A percentile compares a stretch with the other conserved stretches of the same genome.
phyloP scores from a whole-genome alignment of 2,113 vertebrate species.

The Nyctibius bracteatus region DNA sequence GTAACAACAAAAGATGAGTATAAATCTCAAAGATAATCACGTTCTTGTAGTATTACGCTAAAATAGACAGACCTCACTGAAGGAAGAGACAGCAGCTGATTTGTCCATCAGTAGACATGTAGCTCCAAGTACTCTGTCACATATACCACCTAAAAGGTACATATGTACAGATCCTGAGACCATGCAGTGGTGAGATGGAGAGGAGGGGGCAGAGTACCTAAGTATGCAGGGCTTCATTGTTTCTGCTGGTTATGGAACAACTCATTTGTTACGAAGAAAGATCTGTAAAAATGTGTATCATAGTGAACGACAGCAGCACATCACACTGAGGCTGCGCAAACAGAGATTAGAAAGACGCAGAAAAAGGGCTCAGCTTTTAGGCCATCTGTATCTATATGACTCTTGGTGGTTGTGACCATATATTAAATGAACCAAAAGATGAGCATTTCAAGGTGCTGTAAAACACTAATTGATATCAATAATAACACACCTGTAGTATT shows the following conservation, averaged over 20 bases:
- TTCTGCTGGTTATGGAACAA: neutral
- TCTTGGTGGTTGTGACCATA: neutral
- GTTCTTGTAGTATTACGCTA: neutral
- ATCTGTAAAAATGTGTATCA: neutral
- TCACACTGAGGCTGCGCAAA: neutral
- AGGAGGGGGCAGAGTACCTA: neutral
- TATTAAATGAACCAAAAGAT: neutral
- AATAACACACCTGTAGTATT: neutral
- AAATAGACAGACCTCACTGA: neutral
- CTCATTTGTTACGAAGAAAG: neutral
- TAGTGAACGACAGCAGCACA: neutral
- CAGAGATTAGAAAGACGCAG: neutral
- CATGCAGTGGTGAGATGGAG: neutral
- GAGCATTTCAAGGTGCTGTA: neutral
- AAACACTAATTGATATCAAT: neutral
- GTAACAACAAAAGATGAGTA: neutral
- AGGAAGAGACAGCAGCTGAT: neutral
- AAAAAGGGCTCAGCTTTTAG: neutral
- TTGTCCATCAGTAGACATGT: accelerated
- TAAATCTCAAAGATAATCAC: neutral
- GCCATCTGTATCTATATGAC: accelerated
- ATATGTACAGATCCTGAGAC: neutral
- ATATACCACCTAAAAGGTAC: neutral
- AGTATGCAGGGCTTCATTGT: neutral
- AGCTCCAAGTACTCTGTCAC: neutral